Evolutionary conservation across 1,140 invertebrate species (phyloP).

Genomic region (Vanessa tameamea): DNA sequence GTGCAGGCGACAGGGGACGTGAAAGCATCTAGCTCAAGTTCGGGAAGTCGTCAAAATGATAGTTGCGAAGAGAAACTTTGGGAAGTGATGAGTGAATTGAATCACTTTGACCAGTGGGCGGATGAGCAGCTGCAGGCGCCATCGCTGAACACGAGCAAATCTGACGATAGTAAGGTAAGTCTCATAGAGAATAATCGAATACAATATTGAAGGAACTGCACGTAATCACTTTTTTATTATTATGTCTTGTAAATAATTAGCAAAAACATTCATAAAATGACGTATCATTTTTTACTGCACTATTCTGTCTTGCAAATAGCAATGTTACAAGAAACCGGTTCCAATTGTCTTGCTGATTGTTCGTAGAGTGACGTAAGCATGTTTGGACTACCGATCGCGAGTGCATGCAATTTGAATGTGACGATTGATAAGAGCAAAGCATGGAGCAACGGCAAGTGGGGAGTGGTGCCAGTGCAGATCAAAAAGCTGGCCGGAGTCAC

Average conservation of each 20-base stretch:
- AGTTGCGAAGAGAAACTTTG: constrained; percentile 60
- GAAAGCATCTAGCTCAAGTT: constrained; percentile 52
- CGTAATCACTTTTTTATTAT: not conserved
- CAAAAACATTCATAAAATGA: not conserved
- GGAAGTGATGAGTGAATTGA: constrained; percentile 74
- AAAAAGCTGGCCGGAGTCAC: constrained; percentile 63
- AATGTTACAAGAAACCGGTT: no score
- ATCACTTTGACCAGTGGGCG: constrained; percentile 70
- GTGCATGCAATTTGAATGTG: constrained; percentile 62
- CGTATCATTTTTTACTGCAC: constrained; percentile 1
- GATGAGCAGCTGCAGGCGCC: constrained; percentile 65
- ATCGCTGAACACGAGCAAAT: constrained; percentile 54
- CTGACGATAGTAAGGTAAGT: constrained; percentile 68
- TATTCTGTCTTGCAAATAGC: not conserved
- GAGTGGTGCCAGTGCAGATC: constrained; percentile 67
- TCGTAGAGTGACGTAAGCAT: constrained; percentile 68
- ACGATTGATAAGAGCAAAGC: constrained; percentile 46
- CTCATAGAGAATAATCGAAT: not conserved
- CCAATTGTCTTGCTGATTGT: constrained; percentile 19
- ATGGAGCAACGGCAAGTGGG: constrained; percentile 69
- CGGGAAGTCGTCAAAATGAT: constrained; percentile 46
- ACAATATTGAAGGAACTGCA: not conserved
- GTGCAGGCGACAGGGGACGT: constrained; percentile 40
- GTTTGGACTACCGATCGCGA: constrained; percentile 65
- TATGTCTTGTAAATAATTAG: no score